Conservation (phyloP, 2,113 vertebrate species). For the Rattus rattus region DNA sequence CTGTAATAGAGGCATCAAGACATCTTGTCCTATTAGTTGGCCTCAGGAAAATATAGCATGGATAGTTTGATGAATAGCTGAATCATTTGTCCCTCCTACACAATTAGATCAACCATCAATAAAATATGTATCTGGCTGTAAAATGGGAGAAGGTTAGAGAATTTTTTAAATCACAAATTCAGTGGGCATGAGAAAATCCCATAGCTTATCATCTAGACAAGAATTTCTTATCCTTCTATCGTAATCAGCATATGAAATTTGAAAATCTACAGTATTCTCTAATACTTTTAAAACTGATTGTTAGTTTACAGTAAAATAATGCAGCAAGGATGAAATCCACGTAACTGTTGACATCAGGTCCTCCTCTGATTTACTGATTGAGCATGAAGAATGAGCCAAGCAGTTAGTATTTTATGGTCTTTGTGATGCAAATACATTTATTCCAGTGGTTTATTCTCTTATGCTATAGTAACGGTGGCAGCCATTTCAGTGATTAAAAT, state of each 20-base stretch:
- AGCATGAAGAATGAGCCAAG: neutral
- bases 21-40: neutral
- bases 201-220: neutral
- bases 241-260: neutral
- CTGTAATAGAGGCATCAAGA: neutral
- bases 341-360: neutral
- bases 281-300: neutral
- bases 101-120: neutral
- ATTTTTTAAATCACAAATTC: neutral
- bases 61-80: neutral
- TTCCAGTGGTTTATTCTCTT: neutral
- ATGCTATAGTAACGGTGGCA: neutral
- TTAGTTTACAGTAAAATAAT: neutral
- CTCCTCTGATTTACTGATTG: neutral
- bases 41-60: neutral
- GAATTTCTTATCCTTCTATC: neutral
- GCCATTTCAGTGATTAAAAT: neutral
- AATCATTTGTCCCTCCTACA: neutral
- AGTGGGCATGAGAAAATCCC: neutral
- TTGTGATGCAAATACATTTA: neutral
- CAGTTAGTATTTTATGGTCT: neutral
- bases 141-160: neutral
- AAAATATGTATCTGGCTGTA: neutral
- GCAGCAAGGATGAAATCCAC: neutral
- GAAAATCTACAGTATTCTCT: neutral